phyloP scores from a whole-genome alignment of 2,797 vertebrate genomes.

The Myiothlypis chrysogaster region DNA sequence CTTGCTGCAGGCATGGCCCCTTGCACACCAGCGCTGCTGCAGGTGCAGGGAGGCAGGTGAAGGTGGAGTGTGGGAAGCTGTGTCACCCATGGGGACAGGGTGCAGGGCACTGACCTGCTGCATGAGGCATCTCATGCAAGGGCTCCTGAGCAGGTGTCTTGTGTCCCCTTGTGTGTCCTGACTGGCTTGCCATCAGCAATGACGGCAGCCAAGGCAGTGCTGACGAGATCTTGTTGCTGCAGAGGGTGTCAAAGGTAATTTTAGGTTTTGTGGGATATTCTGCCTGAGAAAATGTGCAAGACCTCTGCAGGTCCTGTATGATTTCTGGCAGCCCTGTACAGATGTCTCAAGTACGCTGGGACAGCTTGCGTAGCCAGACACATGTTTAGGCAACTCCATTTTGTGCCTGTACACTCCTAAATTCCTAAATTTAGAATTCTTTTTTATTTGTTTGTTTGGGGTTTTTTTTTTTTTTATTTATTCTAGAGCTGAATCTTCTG shows the following conservation, averaged over 20 bases:
- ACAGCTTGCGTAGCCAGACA: background rate
- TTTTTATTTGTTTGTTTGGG: too few species aligned
- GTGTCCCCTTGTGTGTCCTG: background rate
- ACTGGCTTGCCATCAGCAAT: background rate
- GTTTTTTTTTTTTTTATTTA: background rate
- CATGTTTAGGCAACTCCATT: background rate
- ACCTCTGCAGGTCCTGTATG: background rate
- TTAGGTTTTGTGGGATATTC: background rate
- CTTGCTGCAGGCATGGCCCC: background rate
- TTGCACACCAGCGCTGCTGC: background rate
- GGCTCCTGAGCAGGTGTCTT: background rate
- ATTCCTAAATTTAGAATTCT: background rate
- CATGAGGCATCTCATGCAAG: background rate
- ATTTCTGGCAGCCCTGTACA: background rate
- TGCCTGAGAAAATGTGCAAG: background rate
- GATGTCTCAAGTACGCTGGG: background rate
- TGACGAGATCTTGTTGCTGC: background rate
- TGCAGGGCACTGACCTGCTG: background rate
- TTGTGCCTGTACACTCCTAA: background rate
- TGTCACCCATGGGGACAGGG: background rate
- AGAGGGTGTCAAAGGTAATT: background rate
- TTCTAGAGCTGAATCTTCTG: background rate
- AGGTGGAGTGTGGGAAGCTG: background rate
- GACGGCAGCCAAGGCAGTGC: background rate
- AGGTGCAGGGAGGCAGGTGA: rapidly evolving